Evolutionary conservation across 2,797 vertebrate genomes (phyloP), one percentile per base, ranked within the genome.

Genomic region (Emys orbicularis): DNA sequence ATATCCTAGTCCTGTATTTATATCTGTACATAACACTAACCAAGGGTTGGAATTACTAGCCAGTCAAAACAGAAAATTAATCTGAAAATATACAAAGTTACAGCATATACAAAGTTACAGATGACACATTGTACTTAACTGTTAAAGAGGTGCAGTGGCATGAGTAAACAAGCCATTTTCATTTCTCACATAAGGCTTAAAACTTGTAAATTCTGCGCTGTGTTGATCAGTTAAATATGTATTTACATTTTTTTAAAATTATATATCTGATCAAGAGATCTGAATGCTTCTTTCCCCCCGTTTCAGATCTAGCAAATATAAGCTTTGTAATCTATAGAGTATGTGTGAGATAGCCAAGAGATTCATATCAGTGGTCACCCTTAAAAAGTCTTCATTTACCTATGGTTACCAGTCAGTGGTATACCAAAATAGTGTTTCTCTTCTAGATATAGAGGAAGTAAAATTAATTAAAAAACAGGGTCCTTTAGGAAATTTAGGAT

Each of bases 351-450:
- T 10, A 19, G 27, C 15, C 12, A 76, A 50, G 29, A 85, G 31
- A 83, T 49, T 61, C 68, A 29, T 50, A 61, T 85, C 47, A 79
- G 72, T 81, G 79, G 57, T 89, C 72, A 82, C 25, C 9, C 56
- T 76, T 34, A 5, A 74, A 74, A 84, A 72, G 12, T 4, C 53
- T 41, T 41, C 68, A 44, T 23, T 68, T 82, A 12, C 47, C 13
- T 79, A 54, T 74, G 4, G 15, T 56, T 61, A 54, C 29, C 27
- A 47, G 0, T 0, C 7, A 56, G 23, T 1, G 2, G 29, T 54
- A 49, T 27, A 8, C 10, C 76, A n/a, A 85, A 87, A 80, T 13
- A 21, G 31, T 7, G 19, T 21, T 6, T 12, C 81, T 53, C 54
- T 84, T 89, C 49, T 19, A 50, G 86, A 89, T 61, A 27, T 7